Conservation (phyloP, 2,797 vertebrate species). For the Sparidentex hasta region DNA sequence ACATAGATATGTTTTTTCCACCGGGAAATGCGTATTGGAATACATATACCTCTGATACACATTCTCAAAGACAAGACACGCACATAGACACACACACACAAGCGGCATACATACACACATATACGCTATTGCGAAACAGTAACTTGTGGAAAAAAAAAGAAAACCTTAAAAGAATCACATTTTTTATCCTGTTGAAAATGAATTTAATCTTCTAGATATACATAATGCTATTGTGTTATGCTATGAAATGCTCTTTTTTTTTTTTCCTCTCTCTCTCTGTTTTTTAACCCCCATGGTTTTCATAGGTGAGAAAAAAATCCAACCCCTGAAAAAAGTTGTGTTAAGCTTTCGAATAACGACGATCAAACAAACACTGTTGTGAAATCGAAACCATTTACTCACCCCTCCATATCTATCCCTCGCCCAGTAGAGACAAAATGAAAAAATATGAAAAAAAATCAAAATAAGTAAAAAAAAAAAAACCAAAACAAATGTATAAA, state of each 20-base stretch:
- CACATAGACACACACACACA: conserved; percentile 37
- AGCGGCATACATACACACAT: conserved; percentile 52
- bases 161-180: conserved; percentile 66
- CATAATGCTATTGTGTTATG: conserved; percentile 91
- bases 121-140: conserved; percentile 63
- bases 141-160: conserved; percentile 72
- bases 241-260: conserved; percentile 88
- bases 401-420: conserved; percentile 87
- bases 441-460: conserved; percentile 65
- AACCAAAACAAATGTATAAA: conserved; percentile 57
- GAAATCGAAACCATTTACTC: conserved; percentile 91
- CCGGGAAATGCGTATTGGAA: conserved; percentile 75
- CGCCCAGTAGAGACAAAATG: conserved; percentile 66
- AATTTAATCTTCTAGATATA: conserved; percentile 88
- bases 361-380: conserved; percentile 89
- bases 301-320: conserved; percentile 61
- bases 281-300: conserved; percentile 72
- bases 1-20: conserved; percentile 85
- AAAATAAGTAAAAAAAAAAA: conserved; percentile 36
- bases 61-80: conserved; percentile 66
- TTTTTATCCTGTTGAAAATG: conserved; percentile 86
- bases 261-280: conserved; percentile 58
- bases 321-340: conserved; percentile 79
- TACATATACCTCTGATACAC: conserved; percentile 77
- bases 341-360: conserved; percentile 87